Conservation (phyloP, 2,113 vertebrate genomes). For the Oncorhynchus gorbuscha region DNA sequence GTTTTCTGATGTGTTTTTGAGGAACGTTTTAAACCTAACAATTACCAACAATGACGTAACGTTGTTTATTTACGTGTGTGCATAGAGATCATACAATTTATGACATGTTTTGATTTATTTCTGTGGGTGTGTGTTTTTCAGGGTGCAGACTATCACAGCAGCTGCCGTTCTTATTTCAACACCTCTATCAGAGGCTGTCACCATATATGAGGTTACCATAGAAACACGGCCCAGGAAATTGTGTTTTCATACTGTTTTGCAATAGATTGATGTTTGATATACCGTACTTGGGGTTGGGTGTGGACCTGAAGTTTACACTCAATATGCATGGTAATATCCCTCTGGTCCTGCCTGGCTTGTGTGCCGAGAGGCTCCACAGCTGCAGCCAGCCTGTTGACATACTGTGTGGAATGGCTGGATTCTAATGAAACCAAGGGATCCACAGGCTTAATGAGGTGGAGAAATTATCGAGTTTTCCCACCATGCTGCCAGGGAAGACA, state of each 20-base stretch:
- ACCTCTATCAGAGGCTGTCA: background rate
- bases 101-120: too few species aligned
- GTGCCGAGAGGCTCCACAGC: background rate
- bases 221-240: constrained; percentile 25
- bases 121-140: background rate
- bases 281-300: constrained; percentile 10
- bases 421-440: constrained; percentile 6
- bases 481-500: constrained; percentile 18
- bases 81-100: too few species aligned
- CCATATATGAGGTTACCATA: constrained; percentile 30
- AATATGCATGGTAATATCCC: constrained; percentile 33
- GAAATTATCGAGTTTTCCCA: background rate
- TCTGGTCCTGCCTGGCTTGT: constrained; percentile 1
- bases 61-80: background rate
- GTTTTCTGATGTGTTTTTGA: background rate
- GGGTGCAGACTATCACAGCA: background rate
- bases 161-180: background rate
- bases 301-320: constrained; percentile 3
- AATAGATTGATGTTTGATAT: constrained; percentile 24
- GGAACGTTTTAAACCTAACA: background rate
- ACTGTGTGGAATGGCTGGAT: constrained; percentile 4
- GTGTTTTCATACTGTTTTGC: background rate
- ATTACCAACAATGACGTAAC: background rate
- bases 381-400: constrained; percentile 20
- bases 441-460: background rate